Evolutionary conservation across 2,113 vertebrate genomes (phyloP).

Genomic region (Cyprinodon variegatus): DNA sequence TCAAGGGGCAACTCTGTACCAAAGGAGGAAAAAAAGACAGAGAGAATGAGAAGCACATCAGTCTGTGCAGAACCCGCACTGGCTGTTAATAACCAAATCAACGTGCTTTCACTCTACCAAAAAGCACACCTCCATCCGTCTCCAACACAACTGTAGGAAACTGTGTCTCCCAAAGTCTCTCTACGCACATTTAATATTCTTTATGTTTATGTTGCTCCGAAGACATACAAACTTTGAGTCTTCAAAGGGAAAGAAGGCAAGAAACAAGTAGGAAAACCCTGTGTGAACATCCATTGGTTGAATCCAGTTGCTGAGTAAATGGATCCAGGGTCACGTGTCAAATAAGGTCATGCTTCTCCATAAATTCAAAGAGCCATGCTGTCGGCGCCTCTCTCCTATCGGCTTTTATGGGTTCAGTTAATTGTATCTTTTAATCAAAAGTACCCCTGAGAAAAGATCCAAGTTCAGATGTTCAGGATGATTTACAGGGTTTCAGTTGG

Average conservation of each 20-base stretch:
- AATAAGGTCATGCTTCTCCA: conserved; percentile 54
- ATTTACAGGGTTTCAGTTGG: conserved; percentile 62
- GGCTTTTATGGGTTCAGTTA: conserved; percentile 70
- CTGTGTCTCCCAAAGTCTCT: conserved; percentile 22
- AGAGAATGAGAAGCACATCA: conserved; percentile 53
- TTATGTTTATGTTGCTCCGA: background rate
- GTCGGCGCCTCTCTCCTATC: conserved; percentile 22
- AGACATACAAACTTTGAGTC: conserved; percentile 2
- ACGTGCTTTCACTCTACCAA: conserved; percentile 42
- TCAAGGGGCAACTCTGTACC: conserved; percentile 72
- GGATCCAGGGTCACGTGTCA: conserved; percentile 59
- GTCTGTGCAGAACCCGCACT: conserved; percentile 39
- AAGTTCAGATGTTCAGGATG: conserved; percentile 68
- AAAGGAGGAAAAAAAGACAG: background rate
- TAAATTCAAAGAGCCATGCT: conserved; percentile 63
- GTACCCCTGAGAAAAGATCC: conserved; percentile 65
- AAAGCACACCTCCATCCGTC: conserved; percentile 23
- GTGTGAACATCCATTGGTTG: conserved; percentile 50
- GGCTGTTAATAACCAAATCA: conserved; percentile 43
- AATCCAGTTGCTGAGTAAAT: conserved; percentile 47
- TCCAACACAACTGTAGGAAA: conserved; percentile 34
- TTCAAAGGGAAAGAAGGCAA: conserved; percentile 22
- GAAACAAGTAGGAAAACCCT: conserved; percentile 19
- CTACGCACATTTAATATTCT: background rate
- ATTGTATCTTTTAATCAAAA: conserved; percentile 77